Base-by-base conservation (phyloP, 2,113 vertebrate species). In the Eurystomus gularis region DNA sequence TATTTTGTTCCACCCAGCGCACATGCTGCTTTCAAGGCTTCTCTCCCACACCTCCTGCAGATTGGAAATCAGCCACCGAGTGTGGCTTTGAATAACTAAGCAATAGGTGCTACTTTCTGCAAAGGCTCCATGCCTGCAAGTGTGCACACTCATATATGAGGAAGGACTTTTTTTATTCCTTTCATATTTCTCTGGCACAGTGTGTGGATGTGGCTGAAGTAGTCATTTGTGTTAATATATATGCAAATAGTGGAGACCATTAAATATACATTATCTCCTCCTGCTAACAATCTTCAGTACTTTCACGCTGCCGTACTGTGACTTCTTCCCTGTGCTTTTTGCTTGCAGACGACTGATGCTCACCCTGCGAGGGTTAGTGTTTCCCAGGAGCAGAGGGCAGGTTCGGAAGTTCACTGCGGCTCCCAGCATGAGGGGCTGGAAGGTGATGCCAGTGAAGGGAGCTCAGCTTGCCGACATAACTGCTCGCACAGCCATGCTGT, bases 11-110 rank as follows among this genome's bases (percentile, higher is more conserved):
- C 69, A 81, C 69, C 60, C 21, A 37, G 62, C 79, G 82, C 61
- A 81, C 75, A 48, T 7, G 44, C 89, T 89, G 80, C 42, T 92
- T 95, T 90, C 92, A 76, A 82, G 44, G 65, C 57, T 95, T 60
- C 44, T 91, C 48, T 93, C 75, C 65, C 39, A 49, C 55, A 54
- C 64, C 65, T 71, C 84, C 84, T 84, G 83, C 86, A 91, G 88
- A 13, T 61, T 95, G 86, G 83, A 95, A 94, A 94, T 92, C 80
- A 86, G 69, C 46, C 68, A 33, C 82, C 2, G 68, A 93, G 76
- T 25, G 64, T 81, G 77, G 87, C 57, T 86, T 84, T 80, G 94
- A 96, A 88, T 92, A 94, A 64, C 82, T 94, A 91, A 94, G 55
- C 51, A 49, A 51, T 68, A 80, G 70, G 79, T 80, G 62, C 58